phyloP scores from a whole-genome alignment of 35 echinoderm and acorn worm species.

The Patiria miniata region DNA sequence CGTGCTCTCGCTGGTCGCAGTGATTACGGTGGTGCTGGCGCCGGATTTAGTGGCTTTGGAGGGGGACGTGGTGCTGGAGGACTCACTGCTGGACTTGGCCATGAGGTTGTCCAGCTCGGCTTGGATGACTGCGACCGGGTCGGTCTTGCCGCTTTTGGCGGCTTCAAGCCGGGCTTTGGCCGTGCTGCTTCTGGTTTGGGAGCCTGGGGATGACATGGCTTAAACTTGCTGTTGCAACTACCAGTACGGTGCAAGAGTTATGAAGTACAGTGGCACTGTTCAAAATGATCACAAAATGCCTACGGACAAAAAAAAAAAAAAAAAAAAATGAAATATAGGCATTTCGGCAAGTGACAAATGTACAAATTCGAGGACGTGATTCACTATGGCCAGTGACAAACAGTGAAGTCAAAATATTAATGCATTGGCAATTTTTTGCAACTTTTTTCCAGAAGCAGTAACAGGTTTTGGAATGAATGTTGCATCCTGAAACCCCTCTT shows the following conservation, averaged over 20 bases:
- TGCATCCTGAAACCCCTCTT: no score
- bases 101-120: conserved; percentile 32
- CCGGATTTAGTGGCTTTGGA: neutral
- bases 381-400: no score
- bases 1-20: neutral
- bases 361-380: no score
- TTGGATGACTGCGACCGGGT: conserved; percentile 46
- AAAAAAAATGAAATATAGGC: no score
- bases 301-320: neutral
- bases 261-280: neutral
- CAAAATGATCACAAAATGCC: neutral
- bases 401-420: no score
- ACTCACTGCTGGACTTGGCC: neutral
- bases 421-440: no score
- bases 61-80: neutral
- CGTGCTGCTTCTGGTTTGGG: conserved; percentile 12
- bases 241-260: neutral
- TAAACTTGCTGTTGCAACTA: neutral
- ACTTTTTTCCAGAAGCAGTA: no score
- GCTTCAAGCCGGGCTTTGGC: neutral
- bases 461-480: no score
- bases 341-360: no score
- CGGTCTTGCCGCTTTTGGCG: conserved; percentile 28
- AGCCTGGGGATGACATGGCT: neutral
- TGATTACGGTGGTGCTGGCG: neutral